Percentiles rank a stretch among this genome's conserved stretches.
phyloP scores from a whole-genome alignment of 2,888 invertebrate genomes.

The Cryptus viduatorius region DNA sequence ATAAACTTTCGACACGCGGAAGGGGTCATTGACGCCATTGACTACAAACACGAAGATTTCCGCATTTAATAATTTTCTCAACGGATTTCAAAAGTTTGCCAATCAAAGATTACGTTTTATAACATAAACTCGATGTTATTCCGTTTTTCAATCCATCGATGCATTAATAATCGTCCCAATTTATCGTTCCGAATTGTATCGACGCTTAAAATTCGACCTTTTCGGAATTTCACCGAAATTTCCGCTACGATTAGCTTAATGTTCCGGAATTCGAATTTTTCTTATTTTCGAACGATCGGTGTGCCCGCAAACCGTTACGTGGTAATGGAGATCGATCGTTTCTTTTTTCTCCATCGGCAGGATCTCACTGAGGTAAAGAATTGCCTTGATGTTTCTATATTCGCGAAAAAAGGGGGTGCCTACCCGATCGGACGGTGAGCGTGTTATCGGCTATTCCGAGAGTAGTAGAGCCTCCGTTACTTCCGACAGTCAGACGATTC shows the following conservation, averaged over 20 bases:
- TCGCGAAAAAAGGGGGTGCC: neutral
- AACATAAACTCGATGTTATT: no score
- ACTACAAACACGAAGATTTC: neutral
- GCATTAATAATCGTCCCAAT: neutral
- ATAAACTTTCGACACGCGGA: neutral
- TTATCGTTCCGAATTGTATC: neutral
- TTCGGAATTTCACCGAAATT: neutral
- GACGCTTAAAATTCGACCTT: neutral
- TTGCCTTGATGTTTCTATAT: slow-evolving; percentile 18
- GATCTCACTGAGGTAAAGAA: neutral
- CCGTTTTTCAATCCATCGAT: neutral
- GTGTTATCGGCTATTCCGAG: slow-evolving; percentile 39
- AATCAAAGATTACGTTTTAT: no score
- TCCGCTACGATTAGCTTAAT: neutral
- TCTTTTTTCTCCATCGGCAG: neutral
- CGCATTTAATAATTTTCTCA: no score
- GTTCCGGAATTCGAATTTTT: neutral
- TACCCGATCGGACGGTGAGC: slow-evolving; percentile 13
- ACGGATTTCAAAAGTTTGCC: no score
- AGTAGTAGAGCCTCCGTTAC: slow-evolving; percentile 22
- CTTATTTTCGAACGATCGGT: neutral
- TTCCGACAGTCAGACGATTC: slow-evolving; percentile 47
- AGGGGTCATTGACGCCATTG: neutral
- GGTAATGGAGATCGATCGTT: neutral
- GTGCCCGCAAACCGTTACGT: neutral